Evolutionary conservation across 1,140 invertebrate genomes (phyloP), one percentile per base, ranked within the genome.

Genomic region (Zeugodacus cucurbitae): DNA sequence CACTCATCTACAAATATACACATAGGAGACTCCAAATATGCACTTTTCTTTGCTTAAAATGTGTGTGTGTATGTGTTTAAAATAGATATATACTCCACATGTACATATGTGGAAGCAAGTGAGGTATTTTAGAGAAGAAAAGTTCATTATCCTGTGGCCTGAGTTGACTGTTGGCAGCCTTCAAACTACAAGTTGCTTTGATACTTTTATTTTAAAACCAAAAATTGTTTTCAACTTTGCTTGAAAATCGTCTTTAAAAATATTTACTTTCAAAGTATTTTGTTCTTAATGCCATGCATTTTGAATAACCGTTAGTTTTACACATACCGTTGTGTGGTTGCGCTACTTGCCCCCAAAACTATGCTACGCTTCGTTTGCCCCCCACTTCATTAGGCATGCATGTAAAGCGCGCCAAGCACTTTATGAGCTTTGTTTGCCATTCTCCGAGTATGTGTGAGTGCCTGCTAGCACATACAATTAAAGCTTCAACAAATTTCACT

Each of bases 321-420:
- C 26, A 7, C 58, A 62, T 4, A 62, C n/a, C 0, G 0, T n/a
- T 7, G 58, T 62, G 70, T 0, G 44, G 67, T 22, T 34, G 17
- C 6, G 48, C 67, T 34, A 7, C 67, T 74, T 74, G 67, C 74
- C 41, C 74, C 74, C n/a, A 54, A 82, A 82, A 82, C 41, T 26
- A 82, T 26, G 74, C 74, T 48, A 48, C 74, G 8, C 11, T 26
- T 37, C 22, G 20, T 37, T 48, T 7, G n/a, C 6, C 41, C 41
- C 44, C n/a, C 74, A 82, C 37, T 82, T 82, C 41, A 82, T 82
- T 82, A 11, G 26, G 6, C 20, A 48, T 82, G 74, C 74, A 82
- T 82, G 44, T 37, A 82, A 82, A 14, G 44, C 57, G 58, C 85
- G 85, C 34, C 74, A 82, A 74, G 32, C n/a, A 11, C 32, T 22